Evolutionary conservation across 2,888 invertebrate genomes (phyloP), one percentile per base, ranked within the genome.

Genomic region (Amitus sp.): DNA sequence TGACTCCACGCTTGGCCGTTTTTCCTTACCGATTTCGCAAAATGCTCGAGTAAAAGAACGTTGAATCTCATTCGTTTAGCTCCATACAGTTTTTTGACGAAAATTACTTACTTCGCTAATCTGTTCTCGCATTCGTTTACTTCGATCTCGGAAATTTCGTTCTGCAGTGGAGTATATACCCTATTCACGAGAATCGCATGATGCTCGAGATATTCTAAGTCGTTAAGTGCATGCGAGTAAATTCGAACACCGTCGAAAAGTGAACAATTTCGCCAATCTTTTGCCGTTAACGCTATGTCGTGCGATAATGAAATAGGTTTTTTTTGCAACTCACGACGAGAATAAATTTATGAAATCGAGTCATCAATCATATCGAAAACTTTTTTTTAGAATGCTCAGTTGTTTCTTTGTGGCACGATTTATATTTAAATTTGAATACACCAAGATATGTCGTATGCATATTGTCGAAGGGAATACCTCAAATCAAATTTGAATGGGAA

Each of bases 1-100:
- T 52, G 52, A 6, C 30, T 12, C 52, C 30, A 30, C 3, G 40
- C 40, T 12, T 12, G 40, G 19, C 40, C 40, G 10, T 40, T 40
- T 9, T 40, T 6, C 13, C 40, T 4, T 18, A 40, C 40, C 19
- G 40, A 40, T n/a, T 40, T 17, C 2, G 12, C 2, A 12, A 40
- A 40, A 40, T 40, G 40, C 2, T 40, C 40, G 6, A 40, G n/a
- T n/a, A 40, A 9, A 9, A 6, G 37, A 13, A 37, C 37, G 10
- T 37, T 37, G 15, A 37, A 37, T 37, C 37, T 37, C 12, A 40
- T 40, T 40, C 13, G 9, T 13, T 12, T n/a, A 9, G 9, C 9
- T 18, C 40, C 40, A n/a, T 40, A 40, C 5, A 9, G 3, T 12
- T 13, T 4, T 40, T 40, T 17, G n/a, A 40, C 10, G 15, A 13